Conservation (phyloP, 2,888 invertebrate species). For the Drosophila mercatorum region DNA sequence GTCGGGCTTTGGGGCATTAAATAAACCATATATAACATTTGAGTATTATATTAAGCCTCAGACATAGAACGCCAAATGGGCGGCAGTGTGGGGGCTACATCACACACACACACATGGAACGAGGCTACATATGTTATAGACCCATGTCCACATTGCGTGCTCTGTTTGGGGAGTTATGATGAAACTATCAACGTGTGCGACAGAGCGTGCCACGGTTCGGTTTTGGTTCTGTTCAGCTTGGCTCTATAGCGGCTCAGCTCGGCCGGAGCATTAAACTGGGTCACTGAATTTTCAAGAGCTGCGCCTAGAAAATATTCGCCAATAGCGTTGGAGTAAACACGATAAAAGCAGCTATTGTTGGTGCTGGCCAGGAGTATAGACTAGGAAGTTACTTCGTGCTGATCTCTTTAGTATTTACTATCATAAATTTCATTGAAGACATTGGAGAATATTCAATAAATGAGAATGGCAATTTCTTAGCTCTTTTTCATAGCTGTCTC, state of each 20-base stretch:
- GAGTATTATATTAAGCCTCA: constrained; percentile 30
- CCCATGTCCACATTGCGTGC: constrained; percentile 62
- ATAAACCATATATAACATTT: constrained; percentile 42
- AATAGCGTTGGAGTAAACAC: constrained; percentile 58
- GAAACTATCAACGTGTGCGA: constrained; percentile 71
- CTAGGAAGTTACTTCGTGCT: background rate
- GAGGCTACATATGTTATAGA: constrained; percentile 33
- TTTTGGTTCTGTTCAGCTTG: constrained; percentile 21
- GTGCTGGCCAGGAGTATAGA: background rate
- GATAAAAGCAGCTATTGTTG: constrained; percentile 1
- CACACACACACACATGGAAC: background rate
- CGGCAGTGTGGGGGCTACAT: constrained; percentile 21
- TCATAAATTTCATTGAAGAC: no score
- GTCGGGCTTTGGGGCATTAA: constrained; percentile 33
- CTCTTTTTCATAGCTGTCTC: no score
- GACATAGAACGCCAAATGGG: constrained; percentile 23
- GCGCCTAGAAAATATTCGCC: constrained; percentile 74
- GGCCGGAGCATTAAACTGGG: constrained; percentile 60
- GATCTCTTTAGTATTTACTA: background rate
- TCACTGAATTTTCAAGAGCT: constrained; percentile 75
- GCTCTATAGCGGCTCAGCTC: constrained; percentile 26
- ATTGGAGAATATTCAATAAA: no score
- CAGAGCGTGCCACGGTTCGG: constrained; percentile 57
- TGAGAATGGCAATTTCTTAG: no score
- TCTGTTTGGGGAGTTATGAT: constrained; percentile 50